Evolutionary conservation across 2,113 vertebrate genomes (phyloP), one percentile per base, ranked within the genome.

Genomic region (Odobenus rosmarus): DNA sequence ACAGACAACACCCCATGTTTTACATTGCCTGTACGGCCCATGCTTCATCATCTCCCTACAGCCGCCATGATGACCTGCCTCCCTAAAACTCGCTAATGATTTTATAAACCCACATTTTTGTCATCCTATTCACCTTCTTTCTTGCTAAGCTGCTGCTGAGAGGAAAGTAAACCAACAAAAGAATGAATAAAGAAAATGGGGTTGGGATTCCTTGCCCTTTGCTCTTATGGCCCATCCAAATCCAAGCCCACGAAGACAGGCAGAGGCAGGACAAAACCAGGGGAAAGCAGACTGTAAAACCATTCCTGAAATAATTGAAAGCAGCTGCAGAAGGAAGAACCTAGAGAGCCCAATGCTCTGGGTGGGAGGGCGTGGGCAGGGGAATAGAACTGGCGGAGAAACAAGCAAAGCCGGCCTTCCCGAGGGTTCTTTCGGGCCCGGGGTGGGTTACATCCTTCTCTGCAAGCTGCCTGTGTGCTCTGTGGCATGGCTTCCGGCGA

Each of bases 191-290:
- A 80, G 82, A 46, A 87, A 96, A 76, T 4, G n/a, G 4, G 9
- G 57, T 89, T 95, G 67, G 49, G 18, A 86, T 93, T 89, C 64
- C 51, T 19, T 24, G 24, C 18, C 86, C 31, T 96, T 93, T 86
- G 57, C 46, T 67, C 12, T 95, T 77, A 21, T 4, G 59, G 49
- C 31, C 23, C 51, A 36, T 90, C 49, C 51, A 59, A 95, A 69
- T 61, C 86, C 42, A 84, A 94, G 87, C 11, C 82, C 74, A 49
- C 0, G 28, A 36, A 89, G 36, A 84, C 31, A 74, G 74, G 21
- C 46, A 76, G 80, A 74, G 49, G 42, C n/a, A 46, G 90, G 31
- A 74, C 61, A 46, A 49, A 53, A n/a, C 12, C 33, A 76, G 18
- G 21, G 57, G 26, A 33, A 76, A 83, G 51, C 28, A 23, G n/a